These are phyloP conservation scores for Sardinella longiceps DNA, from an alignment of 2,797 vertebrate genomes.

Conservation along the genomic window DNA sequence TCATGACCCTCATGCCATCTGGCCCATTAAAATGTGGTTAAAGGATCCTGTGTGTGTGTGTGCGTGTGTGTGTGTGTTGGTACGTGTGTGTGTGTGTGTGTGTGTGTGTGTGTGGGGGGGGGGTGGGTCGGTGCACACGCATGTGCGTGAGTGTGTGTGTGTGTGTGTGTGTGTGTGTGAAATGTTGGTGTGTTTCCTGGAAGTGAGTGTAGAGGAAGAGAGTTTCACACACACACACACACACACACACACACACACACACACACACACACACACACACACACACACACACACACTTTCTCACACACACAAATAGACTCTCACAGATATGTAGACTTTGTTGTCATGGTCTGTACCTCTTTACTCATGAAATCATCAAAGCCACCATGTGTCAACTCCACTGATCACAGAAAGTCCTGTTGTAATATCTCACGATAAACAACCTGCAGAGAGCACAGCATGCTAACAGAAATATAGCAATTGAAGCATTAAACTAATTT, in stretches of 20 bases:
- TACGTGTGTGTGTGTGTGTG: background rate
- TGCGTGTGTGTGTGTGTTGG: background rate
- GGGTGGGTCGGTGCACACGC: too few species aligned
- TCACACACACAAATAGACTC: slow-evolving; percentile 1
- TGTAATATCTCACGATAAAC: background rate
- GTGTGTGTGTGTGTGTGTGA: slow-evolving; percentile 2
- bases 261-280: background rate
- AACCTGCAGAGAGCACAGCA: background rate
- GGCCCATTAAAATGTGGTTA: background rate
- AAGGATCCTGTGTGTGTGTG: background rate
- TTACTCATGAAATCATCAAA: slow-evolving; percentile 18
- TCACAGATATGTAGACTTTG: background rate
- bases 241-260: slow-evolving; percentile 17
- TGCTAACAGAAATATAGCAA: background rate
- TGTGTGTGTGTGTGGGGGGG: background rate
- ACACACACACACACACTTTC: background rate
- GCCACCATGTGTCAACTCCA: background rate
- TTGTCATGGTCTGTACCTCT: background rate
- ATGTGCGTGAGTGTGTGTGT: background rate
- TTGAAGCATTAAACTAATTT: background rate
- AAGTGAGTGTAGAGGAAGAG: slow-evolving; percentile 21
- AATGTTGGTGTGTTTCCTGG: slow-evolving; percentile 43
- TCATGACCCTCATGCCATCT: slow-evolving; percentile 7
- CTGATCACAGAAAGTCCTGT: background rate
- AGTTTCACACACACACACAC: slow-evolving; percentile 25